Base-by-base conservation (phyloP, 2,113 vertebrate species). In the Hippocampus zosterae region DNA sequence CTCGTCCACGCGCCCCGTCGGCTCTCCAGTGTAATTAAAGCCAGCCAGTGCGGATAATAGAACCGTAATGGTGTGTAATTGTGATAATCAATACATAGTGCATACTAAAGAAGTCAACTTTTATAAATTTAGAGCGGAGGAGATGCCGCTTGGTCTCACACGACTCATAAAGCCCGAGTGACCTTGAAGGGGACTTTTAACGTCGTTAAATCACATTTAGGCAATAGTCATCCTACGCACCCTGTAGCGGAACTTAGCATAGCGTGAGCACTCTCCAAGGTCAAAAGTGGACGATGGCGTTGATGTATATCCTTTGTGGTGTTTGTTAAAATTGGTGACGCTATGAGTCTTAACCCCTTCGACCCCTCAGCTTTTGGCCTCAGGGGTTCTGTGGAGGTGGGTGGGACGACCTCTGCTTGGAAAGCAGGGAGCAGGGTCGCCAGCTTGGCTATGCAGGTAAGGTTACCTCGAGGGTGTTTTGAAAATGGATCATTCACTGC, bases 11-110 rank as follows among this genome's bases (percentile, higher is more conserved):
- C 70, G 72, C 73, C 65, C 59, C 69, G 74, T 65, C 53, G 66
- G 57, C 77, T 82, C 77, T 84, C 80, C 57, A 29, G 76, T 84
- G 80, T 91, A 90, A 90, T 91, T 89, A 90, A 89, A 88, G 79
- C 76, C 81, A 87, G 84, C 78, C 78, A 72, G 78, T 71, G 82
- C 65, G 59, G 79, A 89, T 90, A 91, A 91, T 90, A 85, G 87
- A 83, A 84, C 64, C 16, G 72, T 90, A 89, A 89, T 90, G 57
- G 81, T 86, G 81, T 84, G 79, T 90, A 90, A 91, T 90, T 87
- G 77, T 80, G 67, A 83, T 83, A 86, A 89, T 91, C 85, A 91
- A 88, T 90, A 87, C 77, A 86, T 69, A 72, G 71, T 73, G 73
- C 80, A 84, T 78, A 64, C 72, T 69, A 56, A 77, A 74, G 63